Percentiles rank a stretch among this genome's conserved stretches.
Conservation (phyloP, 2,113 vertebrate species). For the Syngnathus scovelli region DNA sequence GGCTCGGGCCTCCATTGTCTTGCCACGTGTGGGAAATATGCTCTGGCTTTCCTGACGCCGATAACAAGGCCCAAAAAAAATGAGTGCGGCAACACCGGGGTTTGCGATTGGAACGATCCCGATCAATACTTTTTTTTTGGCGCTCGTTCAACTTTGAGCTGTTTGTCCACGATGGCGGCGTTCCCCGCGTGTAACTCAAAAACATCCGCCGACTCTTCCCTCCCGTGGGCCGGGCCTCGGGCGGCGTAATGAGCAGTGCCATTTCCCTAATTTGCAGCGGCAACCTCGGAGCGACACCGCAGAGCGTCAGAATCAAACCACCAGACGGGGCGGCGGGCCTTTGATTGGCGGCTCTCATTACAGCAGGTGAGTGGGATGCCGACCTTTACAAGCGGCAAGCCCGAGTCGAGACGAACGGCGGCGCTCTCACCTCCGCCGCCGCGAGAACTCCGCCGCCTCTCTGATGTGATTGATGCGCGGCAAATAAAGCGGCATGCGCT, state of each 20-base stretch:
- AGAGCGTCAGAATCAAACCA: conserved; percentile 64
- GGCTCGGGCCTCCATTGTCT: conserved; percentile 39
- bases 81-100: neutral
- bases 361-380: conserved; percentile 78
- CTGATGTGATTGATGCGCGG: conserved; percentile 63
- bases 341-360: conserved; percentile 84
- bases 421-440: conserved; percentile 55
- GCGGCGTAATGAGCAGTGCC: conserved; percentile 64
- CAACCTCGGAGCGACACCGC: conserved; percentile 58
- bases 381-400: conserved; percentile 55
- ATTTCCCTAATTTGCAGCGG: conserved; percentile 72
- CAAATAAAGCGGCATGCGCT: conserved; percentile 71
- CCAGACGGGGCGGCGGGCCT: conserved; percentile 39
- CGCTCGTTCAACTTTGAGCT: too few relatives aligned
- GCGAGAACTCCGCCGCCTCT: conserved; percentile 62
- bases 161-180: conserved; percentile 37
- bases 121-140: neutral
- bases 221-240: conserved; percentile 56
- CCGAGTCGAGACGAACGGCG: conserved; percentile 71
- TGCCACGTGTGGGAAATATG: conserved; percentile 26
- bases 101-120: neutral
- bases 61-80: neutral
- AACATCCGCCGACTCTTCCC: conserved; percentile 57
- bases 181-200: conserved; percentile 62
- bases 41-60: neutral